These are phyloP conservation scores for Mormyrops boulengeri DNA, from an alignment of 2,797 vertebrate species.

Conservation along the genomic window DNA sequence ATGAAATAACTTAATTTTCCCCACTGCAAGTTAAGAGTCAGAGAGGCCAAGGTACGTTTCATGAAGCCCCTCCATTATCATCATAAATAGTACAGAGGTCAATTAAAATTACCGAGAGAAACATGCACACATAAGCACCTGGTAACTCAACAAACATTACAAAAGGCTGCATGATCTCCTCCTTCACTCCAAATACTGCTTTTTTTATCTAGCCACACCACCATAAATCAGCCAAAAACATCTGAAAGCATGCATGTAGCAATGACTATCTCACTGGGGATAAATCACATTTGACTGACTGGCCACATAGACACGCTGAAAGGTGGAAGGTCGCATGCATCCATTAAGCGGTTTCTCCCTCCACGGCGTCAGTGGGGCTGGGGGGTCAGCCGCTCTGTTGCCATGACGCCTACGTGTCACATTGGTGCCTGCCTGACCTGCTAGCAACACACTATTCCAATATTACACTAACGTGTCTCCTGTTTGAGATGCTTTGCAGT, in stretches of 20 bases:
- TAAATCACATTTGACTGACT: not conserved
- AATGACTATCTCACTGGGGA: not conserved
- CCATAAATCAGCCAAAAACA: not conserved
- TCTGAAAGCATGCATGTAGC: not conserved
- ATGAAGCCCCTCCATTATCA: not conserved
- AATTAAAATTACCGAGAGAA: not conserved
- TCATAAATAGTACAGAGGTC: not conserved
- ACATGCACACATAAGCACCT: not conserved
- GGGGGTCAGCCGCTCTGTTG: not conserved
- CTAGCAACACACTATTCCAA: not conserved
- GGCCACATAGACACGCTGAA: constrained; percentile 15
- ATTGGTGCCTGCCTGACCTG: not conserved
- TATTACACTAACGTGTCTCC: not conserved
- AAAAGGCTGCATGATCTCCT: not conserved
- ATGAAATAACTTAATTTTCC: not conserved
- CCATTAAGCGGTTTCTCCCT: constrained; percentile 51
- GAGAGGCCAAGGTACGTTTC: not conserved
- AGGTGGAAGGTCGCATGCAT: constrained; percentile 51
- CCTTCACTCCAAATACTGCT: no score
- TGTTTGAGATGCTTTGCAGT: not conserved
- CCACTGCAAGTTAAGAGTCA: not conserved
- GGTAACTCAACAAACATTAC: not conserved
- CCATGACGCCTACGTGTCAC: not conserved
- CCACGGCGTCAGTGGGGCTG: constrained; percentile 49
- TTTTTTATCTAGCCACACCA: not conserved